phyloP scores from a whole-genome alignment of 2,888 invertebrate genomes.

The Drosophila macrospina region DNA sequence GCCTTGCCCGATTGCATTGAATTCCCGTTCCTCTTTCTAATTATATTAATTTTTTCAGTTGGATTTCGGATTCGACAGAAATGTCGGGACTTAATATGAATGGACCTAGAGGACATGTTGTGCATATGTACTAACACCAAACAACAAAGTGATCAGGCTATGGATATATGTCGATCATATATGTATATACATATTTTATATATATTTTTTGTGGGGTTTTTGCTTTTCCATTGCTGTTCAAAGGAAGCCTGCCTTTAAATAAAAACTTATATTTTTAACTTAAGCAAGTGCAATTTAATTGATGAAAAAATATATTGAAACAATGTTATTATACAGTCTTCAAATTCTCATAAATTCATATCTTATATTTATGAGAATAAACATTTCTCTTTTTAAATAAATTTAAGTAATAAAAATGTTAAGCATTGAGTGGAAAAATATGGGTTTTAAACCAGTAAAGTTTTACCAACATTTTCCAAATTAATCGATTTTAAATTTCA shows the following conservation, averaged over 20 bases:
- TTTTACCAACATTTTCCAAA: too few relatives aligned
- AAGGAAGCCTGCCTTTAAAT: constrained; percentile 22
- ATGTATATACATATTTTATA: constrained; percentile 19
- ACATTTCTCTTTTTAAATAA: too few relatives aligned
- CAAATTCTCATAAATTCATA: too few relatives aligned
- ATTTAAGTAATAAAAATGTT: too few relatives aligned
- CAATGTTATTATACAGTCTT: too few relatives aligned
- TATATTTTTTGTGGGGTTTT: constrained; percentile 20
- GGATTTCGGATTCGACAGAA: neutral
- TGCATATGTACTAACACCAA: neutral
- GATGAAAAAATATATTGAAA: too few relatives aligned
- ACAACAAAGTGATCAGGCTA: neutral
- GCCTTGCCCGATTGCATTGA: constrained; percentile 10
- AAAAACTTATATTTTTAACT: constrained; percentile 22
- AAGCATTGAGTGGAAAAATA: too few relatives aligned
- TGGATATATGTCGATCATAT: neutral
- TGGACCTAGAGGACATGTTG: neutral
- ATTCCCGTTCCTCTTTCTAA: neutral
- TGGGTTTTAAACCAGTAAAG: too few relatives aligned
- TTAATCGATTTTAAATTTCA: too few relatives aligned
- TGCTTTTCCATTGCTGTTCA: constrained; percentile 19
- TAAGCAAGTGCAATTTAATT: neutral
- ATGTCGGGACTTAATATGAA: neutral
- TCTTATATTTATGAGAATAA: too few relatives aligned
- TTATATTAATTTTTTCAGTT: neutral